Conservation (phyloP, 2,113 vertebrate genomes). For the Lethenteron camtschaticum region DNA sequence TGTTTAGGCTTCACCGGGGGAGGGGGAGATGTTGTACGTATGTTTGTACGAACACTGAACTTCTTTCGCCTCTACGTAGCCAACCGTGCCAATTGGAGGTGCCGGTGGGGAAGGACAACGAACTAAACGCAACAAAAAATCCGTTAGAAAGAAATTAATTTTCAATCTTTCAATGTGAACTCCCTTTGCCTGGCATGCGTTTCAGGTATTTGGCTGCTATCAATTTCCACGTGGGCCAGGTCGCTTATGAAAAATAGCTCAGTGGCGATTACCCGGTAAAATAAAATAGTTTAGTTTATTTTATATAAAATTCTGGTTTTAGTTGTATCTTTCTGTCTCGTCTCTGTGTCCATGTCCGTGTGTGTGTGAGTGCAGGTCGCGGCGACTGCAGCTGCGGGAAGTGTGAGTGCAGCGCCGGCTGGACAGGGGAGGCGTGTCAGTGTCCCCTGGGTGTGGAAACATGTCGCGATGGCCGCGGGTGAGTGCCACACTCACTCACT, state of each 20-base stretch:
- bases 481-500: conserved; percentile 14
- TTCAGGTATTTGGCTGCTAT: too few species aligned
- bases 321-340: background rate
- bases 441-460: conserved; percentile 56
- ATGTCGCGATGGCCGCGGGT: conserved; percentile 59
- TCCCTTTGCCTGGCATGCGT: too few species aligned
- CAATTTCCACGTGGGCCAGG: too few species aligned
- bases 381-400: conserved; percentile 48
- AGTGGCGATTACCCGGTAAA: background rate
- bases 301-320: background rate
- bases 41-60: too few species aligned
- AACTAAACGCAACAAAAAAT: background rate
- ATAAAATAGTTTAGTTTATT: background rate
- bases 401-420: conserved; percentile 42
- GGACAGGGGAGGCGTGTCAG: conserved; percentile 49
- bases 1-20: background rate
- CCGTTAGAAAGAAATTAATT: too few species aligned
- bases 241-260: background rate
- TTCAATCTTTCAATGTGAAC: background rate
- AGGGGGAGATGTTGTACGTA: background rate
- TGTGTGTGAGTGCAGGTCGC: conserved; percentile 26
- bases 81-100: too few species aligned
- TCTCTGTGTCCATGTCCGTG: background rate
- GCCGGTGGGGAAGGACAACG: background rate
- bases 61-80: too few species aligned